Evolutionary conservation across 2,113 vertebrate species (phyloP).

Genomic region (Coryphaenoides rupestris): DNA sequence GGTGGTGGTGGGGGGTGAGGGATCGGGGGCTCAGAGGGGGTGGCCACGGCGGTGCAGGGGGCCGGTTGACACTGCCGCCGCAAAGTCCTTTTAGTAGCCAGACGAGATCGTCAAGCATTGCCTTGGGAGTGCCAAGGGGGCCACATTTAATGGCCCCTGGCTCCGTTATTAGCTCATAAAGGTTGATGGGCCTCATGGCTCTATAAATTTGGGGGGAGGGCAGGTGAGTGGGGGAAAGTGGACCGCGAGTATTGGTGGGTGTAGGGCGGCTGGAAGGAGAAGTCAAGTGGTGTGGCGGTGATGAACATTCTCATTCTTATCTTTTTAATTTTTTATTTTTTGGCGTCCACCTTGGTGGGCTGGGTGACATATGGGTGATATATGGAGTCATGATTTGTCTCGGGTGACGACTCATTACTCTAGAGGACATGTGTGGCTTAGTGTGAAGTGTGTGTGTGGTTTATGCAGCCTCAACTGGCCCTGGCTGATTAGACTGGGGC

Average conservation of each 20-base stretch:
- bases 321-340: no score
- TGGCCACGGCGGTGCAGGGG: no score
- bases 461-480: no score
- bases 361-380: no score
- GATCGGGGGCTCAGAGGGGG: no score
- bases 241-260: neutral
- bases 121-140: constrained; percentile 41
- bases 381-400: no score
- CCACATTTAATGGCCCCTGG: constrained; percentile 61
- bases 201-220: constrained; percentile 50
- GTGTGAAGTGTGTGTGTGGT: no score
- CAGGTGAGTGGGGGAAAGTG: constrained; percentile 28
- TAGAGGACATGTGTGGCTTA: no score
- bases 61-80: constrained; percentile 17
- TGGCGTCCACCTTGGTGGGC: neutral
- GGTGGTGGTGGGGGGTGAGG: no score
- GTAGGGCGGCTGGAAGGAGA: constrained; percentile 9
- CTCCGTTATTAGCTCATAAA: constrained; percentile 72
- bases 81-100: constrained; percentile 40
- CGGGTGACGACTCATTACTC: no score
- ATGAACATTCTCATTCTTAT: neutral
- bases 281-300: neutral
- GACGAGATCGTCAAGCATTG: constrained; percentile 50
- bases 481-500: no score
- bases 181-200: constrained; percentile 55